Conservation (phyloP, 2,113 vertebrate genomes). For the Felis chaus region DNA sequence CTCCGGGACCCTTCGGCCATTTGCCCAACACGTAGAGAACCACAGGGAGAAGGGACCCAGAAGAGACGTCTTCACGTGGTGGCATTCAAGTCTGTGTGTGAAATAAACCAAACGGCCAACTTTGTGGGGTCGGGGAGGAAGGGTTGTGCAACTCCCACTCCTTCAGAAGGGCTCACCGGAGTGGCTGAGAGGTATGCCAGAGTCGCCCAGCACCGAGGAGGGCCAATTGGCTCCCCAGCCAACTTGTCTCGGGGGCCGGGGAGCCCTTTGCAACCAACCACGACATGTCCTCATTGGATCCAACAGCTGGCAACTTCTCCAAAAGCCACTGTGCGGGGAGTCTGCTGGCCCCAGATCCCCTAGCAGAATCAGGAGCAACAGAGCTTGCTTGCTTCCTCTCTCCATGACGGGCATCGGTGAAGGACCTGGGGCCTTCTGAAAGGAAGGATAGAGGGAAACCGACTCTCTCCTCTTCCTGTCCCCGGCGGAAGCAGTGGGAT, state of each 20-base stretch:
- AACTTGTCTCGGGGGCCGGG: not conserved
- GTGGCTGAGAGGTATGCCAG: not conserved
- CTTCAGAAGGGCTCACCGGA: not conserved
- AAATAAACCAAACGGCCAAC: not conserved
- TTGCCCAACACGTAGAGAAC: not conserved
- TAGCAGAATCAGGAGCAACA: not conserved
- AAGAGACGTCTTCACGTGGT: not conserved
- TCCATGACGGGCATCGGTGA: not conserved
- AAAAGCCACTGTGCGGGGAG: not conserved
- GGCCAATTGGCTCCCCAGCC: not conserved
- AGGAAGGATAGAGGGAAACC: not conserved
- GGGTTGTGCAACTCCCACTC: not conserved
- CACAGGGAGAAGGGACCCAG: not conserved
- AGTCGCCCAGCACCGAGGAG: accelerated
- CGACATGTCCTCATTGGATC: not conserved
- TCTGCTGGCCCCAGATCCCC: too few species aligned
- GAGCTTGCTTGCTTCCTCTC: not conserved
- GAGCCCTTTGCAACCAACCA: not conserved
- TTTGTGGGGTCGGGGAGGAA: not conserved
- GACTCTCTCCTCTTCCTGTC: not conserved
- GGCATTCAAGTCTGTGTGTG: not conserved
- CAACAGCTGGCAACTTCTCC: not conserved
- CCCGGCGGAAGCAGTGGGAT: not conserved
- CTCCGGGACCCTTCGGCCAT: not conserved
- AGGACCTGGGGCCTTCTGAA: not conserved